These are phyloP conservation scores for Saguinus midas DNA, from an alignment of 2,113 vertebrate genomes.

Conservation along the genomic window DNA sequence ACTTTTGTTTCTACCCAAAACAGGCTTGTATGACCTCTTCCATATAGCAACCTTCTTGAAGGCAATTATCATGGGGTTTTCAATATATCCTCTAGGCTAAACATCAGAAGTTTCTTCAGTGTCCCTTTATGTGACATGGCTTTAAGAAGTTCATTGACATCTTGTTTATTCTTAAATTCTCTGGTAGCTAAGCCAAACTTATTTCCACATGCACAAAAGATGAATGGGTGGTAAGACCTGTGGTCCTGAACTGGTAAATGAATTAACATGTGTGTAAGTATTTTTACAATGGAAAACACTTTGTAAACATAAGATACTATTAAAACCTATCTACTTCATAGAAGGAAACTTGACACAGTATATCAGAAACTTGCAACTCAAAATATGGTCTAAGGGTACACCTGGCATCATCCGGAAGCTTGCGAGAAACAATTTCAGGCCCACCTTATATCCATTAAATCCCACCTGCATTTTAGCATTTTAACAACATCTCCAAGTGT, in stretches of 20 bases:
- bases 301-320: neutral
- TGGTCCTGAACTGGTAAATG: neutral
- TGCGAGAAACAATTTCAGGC: neutral
- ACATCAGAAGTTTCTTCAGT: neutral
- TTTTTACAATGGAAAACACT: neutral
- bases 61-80: neutral
- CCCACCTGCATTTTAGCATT: neutral
- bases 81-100: neutral
- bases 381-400: neutral
- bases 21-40: neutral
- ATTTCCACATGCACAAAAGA: neutral
- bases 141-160: neutral
- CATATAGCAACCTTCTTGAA: neutral
- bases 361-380: neutral
- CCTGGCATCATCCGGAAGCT: neutral
- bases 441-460: neutral
- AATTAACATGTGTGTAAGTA: neutral
- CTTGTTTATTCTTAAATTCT: neutral
- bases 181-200: neutral
- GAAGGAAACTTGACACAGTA: neutral
- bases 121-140: neutral
- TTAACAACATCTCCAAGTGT: neutral
- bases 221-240: neutral
- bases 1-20: neutral
- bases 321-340: neutral